Evolutionary conservation across 2,888 invertebrate species (phyloP).

Genomic region (Ischnura elegans): DNA sequence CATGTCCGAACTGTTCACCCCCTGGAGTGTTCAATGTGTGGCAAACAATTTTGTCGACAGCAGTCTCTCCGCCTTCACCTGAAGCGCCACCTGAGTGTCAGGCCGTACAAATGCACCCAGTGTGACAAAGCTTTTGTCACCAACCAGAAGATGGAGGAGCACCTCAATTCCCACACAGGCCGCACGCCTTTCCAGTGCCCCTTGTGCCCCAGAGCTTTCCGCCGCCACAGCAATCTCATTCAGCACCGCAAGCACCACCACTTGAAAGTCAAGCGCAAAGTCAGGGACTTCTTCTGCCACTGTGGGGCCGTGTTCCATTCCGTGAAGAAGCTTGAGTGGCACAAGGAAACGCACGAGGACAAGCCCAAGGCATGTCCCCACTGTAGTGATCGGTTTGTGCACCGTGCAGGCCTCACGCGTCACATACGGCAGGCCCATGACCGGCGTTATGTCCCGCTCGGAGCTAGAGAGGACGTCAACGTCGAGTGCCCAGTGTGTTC

Average conservation of each 20-base stretch:
- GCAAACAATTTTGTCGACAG: slow-evolving; percentile 87
- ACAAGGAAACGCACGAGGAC: slow-evolving; percentile 90
- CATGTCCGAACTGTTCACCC: slow-evolving; percentile 88
- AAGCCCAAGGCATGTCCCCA: slow-evolving; percentile 91
- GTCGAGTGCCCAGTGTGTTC: slow-evolving; percentile 90
- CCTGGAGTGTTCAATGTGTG: slow-evolving; percentile 89
- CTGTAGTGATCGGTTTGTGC: slow-evolving; percentile 93
- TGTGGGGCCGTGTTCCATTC: slow-evolving; percentile 90
- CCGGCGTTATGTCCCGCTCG: slow-evolving; percentile 85
- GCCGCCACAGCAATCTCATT: slow-evolving; percentile 90
- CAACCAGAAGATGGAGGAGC: slow-evolving; percentile 89
- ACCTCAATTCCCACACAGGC: slow-evolving; percentile 91
- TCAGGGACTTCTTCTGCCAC: slow-evolving; percentile 86
- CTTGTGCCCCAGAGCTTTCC: slow-evolving; percentile 88
- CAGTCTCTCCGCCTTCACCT: slow-evolving; percentile 88
- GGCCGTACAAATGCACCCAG: slow-evolving; percentile 86
- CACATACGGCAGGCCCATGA: slow-evolving; percentile 91
- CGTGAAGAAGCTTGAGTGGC: slow-evolving; percentile 91
- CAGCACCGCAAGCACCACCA: slow-evolving; percentile 91
- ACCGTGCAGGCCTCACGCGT: slow-evolving; percentile 89
- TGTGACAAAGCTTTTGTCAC: slow-evolving; percentile 92
- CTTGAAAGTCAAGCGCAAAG: slow-evolving; percentile 85
- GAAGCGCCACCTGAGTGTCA: slow-evolving; percentile 89
- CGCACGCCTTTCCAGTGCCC: slow-evolving; percentile 90
- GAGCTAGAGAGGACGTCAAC: slow-evolving; percentile 83